phyloP scores from a whole-genome alignment of 2,888 invertebrate genomes.

The Melanostoma scalare region DNA sequence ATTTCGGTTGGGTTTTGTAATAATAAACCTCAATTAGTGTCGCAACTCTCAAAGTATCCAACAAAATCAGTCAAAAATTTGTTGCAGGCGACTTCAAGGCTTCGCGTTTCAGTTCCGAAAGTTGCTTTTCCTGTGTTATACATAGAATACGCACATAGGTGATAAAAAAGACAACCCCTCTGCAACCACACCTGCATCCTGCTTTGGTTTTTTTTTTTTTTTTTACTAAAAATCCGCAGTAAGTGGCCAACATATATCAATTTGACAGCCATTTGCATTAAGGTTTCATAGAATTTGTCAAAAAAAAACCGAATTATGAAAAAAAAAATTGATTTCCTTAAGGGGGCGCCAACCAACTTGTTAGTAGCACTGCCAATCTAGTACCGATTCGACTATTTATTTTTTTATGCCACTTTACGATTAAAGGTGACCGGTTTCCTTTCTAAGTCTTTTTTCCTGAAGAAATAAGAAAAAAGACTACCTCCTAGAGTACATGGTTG shows the following conservation, averaged over 20 bases:
- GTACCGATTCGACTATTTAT: constrained; percentile 38
- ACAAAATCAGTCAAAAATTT: constrained; percentile 32
- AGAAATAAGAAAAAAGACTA: constrained; percentile 37
- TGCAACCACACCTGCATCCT: constrained; percentile 39
- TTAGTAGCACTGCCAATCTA: constrained; percentile 26
- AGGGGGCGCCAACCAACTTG: constrained; percentile 54
- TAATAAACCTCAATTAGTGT: constrained; percentile 39
- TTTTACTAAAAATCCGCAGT: constrained; percentile 1
- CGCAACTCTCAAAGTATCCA: constrained; percentile 22
- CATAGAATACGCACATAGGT: constrained; percentile 33
- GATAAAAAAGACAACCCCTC: constrained; percentile 8
- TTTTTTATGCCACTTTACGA: constrained; percentile 32
- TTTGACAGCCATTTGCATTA: constrained; percentile 65
- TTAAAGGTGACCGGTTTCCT: constrained; percentile 68
- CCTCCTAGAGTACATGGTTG: constrained; percentile 20
- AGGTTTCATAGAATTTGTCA: constrained; percentile 64
- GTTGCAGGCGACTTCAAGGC: constrained; percentile 45
- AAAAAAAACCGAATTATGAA: constrained; percentile 27
- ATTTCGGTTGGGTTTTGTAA: constrained; percentile 1
- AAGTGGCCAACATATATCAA: constrained; percentile 57
- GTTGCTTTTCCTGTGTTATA: constrained; percentile 49
- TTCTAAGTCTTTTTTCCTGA: constrained; percentile 63
- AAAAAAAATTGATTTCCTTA: constrained; percentile 28
- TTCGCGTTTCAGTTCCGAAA: constrained; percentile 64
- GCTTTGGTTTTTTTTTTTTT: background rate